phyloP scores from a whole-genome alignment of 2,888 invertebrate species.

The Diarsia brunnea region DNA sequence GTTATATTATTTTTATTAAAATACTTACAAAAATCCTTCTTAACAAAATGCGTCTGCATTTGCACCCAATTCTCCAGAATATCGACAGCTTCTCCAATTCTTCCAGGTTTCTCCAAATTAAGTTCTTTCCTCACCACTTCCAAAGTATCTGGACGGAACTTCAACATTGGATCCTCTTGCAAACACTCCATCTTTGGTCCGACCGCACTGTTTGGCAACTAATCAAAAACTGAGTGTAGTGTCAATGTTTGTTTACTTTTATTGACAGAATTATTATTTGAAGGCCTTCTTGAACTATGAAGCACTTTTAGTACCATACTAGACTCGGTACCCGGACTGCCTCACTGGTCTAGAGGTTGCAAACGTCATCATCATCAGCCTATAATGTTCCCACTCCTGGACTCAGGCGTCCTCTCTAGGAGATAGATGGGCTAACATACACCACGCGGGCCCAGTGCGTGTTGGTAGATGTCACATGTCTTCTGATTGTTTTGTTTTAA shows the following conservation, averaged over 20 bases:
- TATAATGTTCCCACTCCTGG: too few species aligned
- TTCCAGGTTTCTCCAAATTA: slow-evolving; percentile 69
- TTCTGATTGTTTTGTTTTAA: too few species aligned
- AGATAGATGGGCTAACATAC: too few species aligned
- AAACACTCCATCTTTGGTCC: slow-evolving; percentile 65
- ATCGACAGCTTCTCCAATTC: slow-evolving; percentile 73
- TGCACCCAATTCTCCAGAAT: slow-evolving; percentile 77
- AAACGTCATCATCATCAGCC: too few species aligned
- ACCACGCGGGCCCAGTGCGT: too few species aligned
- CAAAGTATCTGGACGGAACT: slow-evolving; percentile 68
- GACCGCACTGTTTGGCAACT: slow-evolving; percentile 27
- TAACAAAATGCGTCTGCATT: slow-evolving; percentile 75
- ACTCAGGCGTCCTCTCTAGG: too few species aligned
- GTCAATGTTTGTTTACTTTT: slow-evolving; percentile 23
- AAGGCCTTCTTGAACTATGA: background rate
- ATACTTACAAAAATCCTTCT: slow-evolving; percentile 76
- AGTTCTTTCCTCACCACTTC: slow-evolving; percentile 69
- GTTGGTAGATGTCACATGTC: too few species aligned
- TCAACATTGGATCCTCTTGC: slow-evolving; percentile 56
- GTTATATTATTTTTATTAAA: too few species aligned
- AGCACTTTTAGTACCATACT: background rate
- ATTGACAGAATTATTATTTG: slow-evolving; percentile 9
- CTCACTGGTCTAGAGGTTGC: too few species aligned
- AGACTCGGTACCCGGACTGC: background rate
- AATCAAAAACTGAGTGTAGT: slow-evolving; percentile 16